These are phyloP conservation scores for Polyodon spathula DNA, from an alignment of 2,113 vertebrate genomes.

Conservation along the genomic window DNA sequence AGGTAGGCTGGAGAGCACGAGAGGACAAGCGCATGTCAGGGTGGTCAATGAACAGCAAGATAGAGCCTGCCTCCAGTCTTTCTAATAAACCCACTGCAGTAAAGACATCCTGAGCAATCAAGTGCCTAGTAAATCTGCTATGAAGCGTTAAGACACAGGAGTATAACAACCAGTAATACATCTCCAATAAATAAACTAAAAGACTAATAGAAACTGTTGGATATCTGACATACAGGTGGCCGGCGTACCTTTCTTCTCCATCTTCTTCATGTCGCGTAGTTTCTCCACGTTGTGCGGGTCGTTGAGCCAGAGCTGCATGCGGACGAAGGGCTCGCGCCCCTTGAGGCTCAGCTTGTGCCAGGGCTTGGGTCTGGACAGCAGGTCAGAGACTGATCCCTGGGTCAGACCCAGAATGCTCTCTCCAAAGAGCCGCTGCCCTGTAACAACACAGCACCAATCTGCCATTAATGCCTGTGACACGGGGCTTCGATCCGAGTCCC, in stretches of 20 bases:
- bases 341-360: constrained; percentile 98
- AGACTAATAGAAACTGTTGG: too few relatives aligned
- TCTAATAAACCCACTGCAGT: too few relatives aligned
- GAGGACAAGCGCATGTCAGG: not conserved
- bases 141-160: too few relatives aligned
- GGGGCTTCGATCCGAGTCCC: not conserved
- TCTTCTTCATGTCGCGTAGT: constrained; percentile 92
- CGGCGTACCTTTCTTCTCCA: constrained; percentile 91
- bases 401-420: constrained; percentile 96
- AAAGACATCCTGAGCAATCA: too few relatives aligned
- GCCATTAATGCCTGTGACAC: not conserved
- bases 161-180: too few relatives aligned
- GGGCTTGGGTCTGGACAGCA: constrained; percentile 91
- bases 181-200: too few relatives aligned
- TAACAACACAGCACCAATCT: not conserved
- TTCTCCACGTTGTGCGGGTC: constrained; percentile 93
- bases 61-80: not conserved
- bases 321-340: constrained; percentile 90
- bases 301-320: constrained; percentile 96
- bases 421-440: constrained; percentile 94
- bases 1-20: constrained; percentile 69
- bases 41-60: too few relatives aligned
- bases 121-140: too few relatives aligned
- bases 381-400: constrained; percentile 93
- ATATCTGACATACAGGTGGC: constrained; percentile 3